Percentiles rank a stretch among this genome's conserved stretches.
phyloP scores from a whole-genome alignment of 2,113 vertebrate species.

The Bambusicola thoracicus region DNA sequence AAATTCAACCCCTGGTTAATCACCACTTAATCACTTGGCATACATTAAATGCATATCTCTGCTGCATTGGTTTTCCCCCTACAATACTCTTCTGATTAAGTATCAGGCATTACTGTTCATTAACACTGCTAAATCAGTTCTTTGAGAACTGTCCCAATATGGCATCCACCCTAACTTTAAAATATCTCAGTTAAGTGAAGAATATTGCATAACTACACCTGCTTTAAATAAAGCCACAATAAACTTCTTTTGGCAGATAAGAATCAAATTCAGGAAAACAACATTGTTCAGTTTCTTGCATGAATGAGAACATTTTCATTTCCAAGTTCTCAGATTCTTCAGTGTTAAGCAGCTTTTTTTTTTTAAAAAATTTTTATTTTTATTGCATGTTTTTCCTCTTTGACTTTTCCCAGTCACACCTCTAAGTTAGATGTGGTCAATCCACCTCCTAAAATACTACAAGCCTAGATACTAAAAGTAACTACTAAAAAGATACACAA shows the following conservation, averaged over 20 bases:
- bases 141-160: background rate
- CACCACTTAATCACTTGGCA: constrained; percentile 45
- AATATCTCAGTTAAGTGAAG: background rate
- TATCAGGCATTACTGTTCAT: constrained; percentile 11
- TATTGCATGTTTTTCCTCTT: background rate
- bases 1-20: constrained; percentile 45
- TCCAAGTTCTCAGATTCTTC: background rate
- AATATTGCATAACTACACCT: background rate
- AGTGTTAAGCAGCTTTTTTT: background rate
- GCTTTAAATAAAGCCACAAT: background rate
- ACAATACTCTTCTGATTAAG: constrained; percentile 4
- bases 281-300: background rate
- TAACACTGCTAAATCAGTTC: background rate
- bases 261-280: background rate
- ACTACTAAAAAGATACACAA: too few species aligned
- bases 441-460: background rate
- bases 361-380: background rate
- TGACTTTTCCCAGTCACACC: background rate
- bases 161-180: background rate
- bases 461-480: background rate
- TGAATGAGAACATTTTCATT: background rate
- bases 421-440: background rate
- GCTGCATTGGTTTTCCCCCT: background rate
- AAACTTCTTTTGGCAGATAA: background rate
- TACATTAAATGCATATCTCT: constrained; percentile 9